These are phyloP conservation scores for Eurois occulta DNA, from an alignment of 2,888 invertebrate species.

Conservation along the genomic window DNA sequence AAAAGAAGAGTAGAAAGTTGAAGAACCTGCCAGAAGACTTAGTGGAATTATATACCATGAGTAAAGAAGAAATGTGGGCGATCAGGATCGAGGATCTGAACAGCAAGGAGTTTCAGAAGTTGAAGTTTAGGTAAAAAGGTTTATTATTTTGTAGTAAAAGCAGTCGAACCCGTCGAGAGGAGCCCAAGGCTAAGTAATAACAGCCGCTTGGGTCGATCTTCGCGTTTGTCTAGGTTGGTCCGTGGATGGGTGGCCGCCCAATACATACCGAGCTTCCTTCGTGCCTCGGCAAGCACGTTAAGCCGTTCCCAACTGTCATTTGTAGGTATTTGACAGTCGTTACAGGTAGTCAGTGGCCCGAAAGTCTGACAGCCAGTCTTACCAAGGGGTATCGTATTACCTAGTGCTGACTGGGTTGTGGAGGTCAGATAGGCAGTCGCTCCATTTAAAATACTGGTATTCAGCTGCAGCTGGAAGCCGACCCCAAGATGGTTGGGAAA, in stretches of 20 bases:
- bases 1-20: conserved; percentile 69
- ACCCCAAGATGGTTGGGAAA: too few relatives aligned
- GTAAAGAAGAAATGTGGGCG: conserved; percentile 81
- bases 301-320: not conserved
- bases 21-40: conserved; percentile 80
- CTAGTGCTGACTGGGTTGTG: too few relatives aligned
- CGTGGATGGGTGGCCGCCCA: not conserved
- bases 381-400: too few relatives aligned
- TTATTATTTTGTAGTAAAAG: not conserved
- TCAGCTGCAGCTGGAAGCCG: too few relatives aligned
- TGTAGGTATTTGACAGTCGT: too few relatives aligned
- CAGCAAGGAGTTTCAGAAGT: conserved; percentile 74
- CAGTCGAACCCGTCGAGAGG: too few relatives aligned
- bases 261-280: not conserved
- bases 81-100: conserved; percentile 73
- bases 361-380: too few relatives aligned
- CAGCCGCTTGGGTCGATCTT: not conserved
- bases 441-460: too few relatives aligned
- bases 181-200: not conserved
- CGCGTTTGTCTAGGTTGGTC: not conserved
- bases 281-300: not conserved
- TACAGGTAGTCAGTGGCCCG: too few relatives aligned
- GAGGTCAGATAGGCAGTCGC: too few relatives aligned
- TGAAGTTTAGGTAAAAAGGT: conserved; percentile 70
- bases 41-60: conserved; percentile 79